Percentiles rank a stretch among this genome's conserved stretches.
These are phyloP conservation scores for Lasioglossum pauxillum DNA, from an alignment of 2,888 invertebrate genomes.

Conservation along the genomic window DNA sequence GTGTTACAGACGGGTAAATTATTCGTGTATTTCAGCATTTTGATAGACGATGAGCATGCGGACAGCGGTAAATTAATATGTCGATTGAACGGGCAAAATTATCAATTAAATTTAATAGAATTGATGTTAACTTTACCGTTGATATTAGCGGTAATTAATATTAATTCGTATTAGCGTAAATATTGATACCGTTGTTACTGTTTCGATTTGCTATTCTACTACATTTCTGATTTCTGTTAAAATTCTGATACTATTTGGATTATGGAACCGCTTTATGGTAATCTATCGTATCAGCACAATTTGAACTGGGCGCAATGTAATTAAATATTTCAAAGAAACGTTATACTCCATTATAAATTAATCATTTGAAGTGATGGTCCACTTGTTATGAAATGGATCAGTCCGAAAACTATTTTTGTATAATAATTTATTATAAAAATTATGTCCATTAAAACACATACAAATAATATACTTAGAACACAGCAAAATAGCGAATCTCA, in stretches of 20 bases:
- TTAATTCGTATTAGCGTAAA: constrained; percentile 28
- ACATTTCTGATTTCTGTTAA: constrained; percentile 1
- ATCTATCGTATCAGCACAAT: background rate
- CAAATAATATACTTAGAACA: too few species aligned
- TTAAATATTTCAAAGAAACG: constrained; percentile 6
- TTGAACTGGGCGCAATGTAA: background rate
- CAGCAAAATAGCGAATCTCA: too few species aligned
- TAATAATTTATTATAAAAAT: background rate
- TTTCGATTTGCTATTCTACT: constrained; percentile 7
- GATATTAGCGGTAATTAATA: constrained; percentile 33
- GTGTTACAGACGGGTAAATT: background rate
- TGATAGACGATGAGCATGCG: constrained; percentile 1
- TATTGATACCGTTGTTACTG: constrained; percentile 23
- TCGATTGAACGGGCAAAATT: constrained; percentile 23
- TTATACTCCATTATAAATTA: background rate
- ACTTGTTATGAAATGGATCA: background rate
- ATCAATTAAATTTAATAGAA: constrained; percentile 24
- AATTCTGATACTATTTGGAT: constrained; percentile 2
- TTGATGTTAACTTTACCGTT: constrained; percentile 15
- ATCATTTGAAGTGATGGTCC: background rate
- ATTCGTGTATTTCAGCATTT: constrained; percentile 14
- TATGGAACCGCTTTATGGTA: background rate
- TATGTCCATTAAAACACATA: too few species aligned
- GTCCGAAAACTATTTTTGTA: background rate
- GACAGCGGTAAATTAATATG: constrained; percentile 39